phyloP scores from a whole-genome alignment of 2,888 invertebrate species.

The Thysanoteuthis rhombus region DNA sequence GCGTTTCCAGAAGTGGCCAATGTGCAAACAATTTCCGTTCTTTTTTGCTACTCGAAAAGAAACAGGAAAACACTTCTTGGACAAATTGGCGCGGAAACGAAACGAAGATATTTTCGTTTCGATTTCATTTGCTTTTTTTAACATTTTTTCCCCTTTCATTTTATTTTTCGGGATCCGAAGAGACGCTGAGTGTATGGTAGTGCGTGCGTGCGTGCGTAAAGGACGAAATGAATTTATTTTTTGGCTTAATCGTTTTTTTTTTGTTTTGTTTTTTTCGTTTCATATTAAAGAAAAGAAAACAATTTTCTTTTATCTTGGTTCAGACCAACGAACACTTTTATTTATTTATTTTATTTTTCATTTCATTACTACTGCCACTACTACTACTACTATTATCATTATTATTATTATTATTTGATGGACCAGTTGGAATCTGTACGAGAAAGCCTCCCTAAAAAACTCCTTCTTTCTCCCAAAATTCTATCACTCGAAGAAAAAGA shows the following conservation, averaged over 20 bases:
- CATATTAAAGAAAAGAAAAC: not conserved
- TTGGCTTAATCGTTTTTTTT: too few species aligned
- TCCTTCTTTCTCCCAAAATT: not conserved
- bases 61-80: not conserved
- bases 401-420: not conserved
- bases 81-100: constrained; percentile 12
- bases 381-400: not conserved
- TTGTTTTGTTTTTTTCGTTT: not conserved
- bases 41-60: constrained; percentile 12
- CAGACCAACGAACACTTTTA: not conserved
- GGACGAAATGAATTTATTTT: not conserved
- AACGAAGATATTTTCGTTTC: not conserved
- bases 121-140: not conserved
- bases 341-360: not conserved
- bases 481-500: not conserved
- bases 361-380: not conserved
- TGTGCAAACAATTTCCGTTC: constrained; percentile 12
- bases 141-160: too few species aligned
- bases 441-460: not conserved
- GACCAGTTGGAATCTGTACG: not conserved
- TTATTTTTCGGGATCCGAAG: not conserved
- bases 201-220: not conserved
- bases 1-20: not conserved
- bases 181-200: not conserved
- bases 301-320: not conserved